Percentiles rank a stretch among this genome's conserved stretches.
Conservation (phyloP, 2,888 invertebrate species). For the Eulithis testata region DNA sequence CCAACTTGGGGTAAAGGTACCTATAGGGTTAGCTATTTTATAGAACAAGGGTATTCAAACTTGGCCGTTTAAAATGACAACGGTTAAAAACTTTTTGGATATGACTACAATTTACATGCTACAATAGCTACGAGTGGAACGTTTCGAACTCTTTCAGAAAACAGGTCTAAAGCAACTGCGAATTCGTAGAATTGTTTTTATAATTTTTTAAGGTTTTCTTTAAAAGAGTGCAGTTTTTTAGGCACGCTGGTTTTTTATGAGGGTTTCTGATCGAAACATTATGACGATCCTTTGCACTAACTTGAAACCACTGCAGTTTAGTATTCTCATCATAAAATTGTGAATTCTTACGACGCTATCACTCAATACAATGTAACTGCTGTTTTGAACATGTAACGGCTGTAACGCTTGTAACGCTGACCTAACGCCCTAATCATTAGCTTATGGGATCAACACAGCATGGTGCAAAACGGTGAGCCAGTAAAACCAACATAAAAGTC, state of each 20-base stretch:
- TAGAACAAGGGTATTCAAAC: constrained; percentile 17
- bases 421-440: constrained; percentile 10
- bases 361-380: constrained; percentile 38
- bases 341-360: not conserved
- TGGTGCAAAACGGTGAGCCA: constrained; percentile 1
- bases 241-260: not conserved
- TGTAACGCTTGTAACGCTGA: constrained; percentile 18
- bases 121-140: not conserved
- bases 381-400: constrained; percentile 33
- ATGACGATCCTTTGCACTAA: constrained; percentile 13
- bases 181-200: not conserved
- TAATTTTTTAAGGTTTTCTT: not conserved
- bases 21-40: constrained; percentile 14
- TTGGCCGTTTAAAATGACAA: constrained; percentile 12
- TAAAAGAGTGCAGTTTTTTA: not conserved
- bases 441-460: constrained; percentile 18
- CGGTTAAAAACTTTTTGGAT: constrained; percentile 9
- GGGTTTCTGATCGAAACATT: not conserved
- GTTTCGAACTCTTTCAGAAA: not conserved
- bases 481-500: not conserved
- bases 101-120: not conserved
- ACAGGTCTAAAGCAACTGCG: not conserved
- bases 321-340: too few relatives aligned
- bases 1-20: constrained; percentile 14
- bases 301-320: too few relatives aligned